These are phyloP conservation scores for Pristionchus entomophagus DNA, from an alignment of 2,888 invertebrate genomes.

Conservation along the genomic window DNA sequence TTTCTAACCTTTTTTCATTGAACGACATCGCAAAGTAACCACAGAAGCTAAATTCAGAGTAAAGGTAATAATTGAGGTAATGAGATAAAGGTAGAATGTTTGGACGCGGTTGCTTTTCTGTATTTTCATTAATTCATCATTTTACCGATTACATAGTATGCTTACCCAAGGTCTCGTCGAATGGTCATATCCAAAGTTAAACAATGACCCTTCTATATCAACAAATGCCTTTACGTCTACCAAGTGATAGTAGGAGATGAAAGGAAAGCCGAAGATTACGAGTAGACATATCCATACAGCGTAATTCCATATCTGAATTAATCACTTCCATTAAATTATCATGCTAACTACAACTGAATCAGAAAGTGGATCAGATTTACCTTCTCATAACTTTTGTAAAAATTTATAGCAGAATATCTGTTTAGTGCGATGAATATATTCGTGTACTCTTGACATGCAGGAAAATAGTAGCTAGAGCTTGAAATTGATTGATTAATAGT, in stretches of 20 bases:
- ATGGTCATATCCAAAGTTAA: background rate
- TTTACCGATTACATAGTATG: background rate
- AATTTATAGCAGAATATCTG: background rate
- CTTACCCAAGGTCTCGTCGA: background rate
- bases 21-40: background rate
- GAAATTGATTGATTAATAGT: background rate
- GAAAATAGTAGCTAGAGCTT: background rate
- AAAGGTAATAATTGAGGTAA: background rate
- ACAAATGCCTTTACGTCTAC: background rate
- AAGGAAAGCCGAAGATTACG: background rate
- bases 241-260: constrained; percentile 9
- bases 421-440: background rate
- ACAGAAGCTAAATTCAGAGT: background rate
- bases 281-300: background rate
- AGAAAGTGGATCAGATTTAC: too few species aligned
- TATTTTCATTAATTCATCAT: background rate
- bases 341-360: too few species aligned
- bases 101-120: background rate
- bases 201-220: background rate
- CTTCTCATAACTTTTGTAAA: background rate
- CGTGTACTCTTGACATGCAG: background rate
- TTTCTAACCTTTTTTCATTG: background rate
- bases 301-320: background rate
- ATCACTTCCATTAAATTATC: background rate
- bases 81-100: background rate